phyloP scores from a whole-genome alignment of 2,888 invertebrate genomes.

The Polydrusus cervinus region DNA sequence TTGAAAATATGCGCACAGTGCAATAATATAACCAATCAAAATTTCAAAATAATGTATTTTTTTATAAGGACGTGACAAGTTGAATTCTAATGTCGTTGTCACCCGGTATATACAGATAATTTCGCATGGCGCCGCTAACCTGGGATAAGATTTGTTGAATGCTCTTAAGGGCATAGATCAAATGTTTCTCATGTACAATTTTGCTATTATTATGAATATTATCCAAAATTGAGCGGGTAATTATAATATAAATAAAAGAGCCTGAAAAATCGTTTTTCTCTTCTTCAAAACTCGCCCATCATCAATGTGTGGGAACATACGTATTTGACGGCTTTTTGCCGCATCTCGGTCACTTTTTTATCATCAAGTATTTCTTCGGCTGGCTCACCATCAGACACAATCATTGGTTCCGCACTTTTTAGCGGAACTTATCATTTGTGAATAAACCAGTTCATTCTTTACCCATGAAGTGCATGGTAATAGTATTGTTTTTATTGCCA shows the following conservation, averaged over 20 bases:
- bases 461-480: conserved; percentile 53
- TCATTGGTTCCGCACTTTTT: conserved; percentile 58
- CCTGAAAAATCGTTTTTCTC: neutral
- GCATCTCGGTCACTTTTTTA: conserved; percentile 37
- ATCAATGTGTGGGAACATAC: conserved; percentile 49
- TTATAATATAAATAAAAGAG: neutral
- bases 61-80: too few species aligned
- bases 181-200: too few species aligned
- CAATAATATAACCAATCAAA: too few species aligned
- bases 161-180: too few species aligned
- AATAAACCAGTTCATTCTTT: conserved; percentile 56
- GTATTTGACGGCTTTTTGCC: conserved; percentile 43
- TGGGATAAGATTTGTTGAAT: too few species aligned
- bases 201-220: too few species aligned
- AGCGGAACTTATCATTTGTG: conserved; percentile 57
- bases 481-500: conserved; percentile 51
- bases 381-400: conserved; percentile 50
- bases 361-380: conserved; percentile 16
- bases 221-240: too few species aligned
- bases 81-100: too few species aligned
- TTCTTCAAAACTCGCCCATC: conserved; percentile 11
- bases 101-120: too few species aligned
- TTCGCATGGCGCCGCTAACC: too few species aligned
- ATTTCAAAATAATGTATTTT: too few species aligned
- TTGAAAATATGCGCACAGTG: too few species aligned